A percentile compares a stretch with the other conserved stretches of the same genome.
These are phyloP conservation scores for Rousettus leschenaultii DNA, from an alignment of 2,113 vertebrate species.

Conservation along the genomic window DNA sequence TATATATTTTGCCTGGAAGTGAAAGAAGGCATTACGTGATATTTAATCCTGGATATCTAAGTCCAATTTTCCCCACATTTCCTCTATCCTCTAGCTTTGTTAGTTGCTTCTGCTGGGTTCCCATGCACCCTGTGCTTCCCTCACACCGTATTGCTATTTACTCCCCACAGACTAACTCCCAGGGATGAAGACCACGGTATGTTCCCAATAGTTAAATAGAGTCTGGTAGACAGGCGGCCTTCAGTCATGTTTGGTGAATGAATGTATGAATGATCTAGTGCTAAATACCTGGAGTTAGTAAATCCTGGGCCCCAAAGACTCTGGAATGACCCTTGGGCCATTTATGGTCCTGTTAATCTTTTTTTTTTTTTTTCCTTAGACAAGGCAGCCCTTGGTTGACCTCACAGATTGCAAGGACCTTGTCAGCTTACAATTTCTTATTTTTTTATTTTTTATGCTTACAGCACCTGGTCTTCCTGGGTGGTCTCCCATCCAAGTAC, in stretches of 20 bases:
- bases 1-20: neutral
- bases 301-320: neutral
- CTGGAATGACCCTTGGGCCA: neutral
- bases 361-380: no score
- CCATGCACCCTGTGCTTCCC: neutral
- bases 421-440: no score
- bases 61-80: neutral
- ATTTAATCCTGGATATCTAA: neutral
- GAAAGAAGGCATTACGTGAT: neutral
- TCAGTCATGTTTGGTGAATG: neutral
- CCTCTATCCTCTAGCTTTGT: neutral
- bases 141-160: neutral
- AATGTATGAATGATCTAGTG: neutral
- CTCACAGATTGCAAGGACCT: no score
- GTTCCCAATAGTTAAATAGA: neutral
- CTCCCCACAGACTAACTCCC: neutral
- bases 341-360: neutral
- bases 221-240: neutral
- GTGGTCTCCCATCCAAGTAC: no score
- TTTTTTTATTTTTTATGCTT: no score
- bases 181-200: neutral
- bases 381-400: no score
- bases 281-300: neutral
- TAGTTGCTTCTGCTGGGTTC: neutral
- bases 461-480: no score